Evolutionary conservation across 2,113 vertebrate genomes (phyloP).

Genomic region (Herpetotheres cachinnans): DNA sequence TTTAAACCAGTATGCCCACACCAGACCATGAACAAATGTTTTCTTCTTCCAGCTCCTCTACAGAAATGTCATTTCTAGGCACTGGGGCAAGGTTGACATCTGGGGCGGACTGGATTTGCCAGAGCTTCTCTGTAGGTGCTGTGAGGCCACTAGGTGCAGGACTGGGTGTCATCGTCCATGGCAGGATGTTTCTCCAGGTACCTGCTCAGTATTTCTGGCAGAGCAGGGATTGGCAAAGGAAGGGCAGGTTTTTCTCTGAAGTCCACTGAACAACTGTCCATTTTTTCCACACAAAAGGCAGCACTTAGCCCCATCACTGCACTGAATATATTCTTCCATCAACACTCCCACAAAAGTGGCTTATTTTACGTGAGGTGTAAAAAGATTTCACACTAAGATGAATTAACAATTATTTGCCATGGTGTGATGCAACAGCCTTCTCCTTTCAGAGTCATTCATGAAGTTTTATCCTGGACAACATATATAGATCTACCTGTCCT

Average conservation of each 20-base stretch:
- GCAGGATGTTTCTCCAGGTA: not conserved
- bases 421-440: not conserved
- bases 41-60: not conserved
- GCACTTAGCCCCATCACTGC: not conserved
- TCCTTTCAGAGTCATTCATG: not conserved
- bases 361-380: not conserved
- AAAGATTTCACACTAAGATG: not conserved
- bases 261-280: not conserved
- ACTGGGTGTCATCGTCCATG: not conserved
- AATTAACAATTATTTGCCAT: not conserved
- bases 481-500: not conserved
- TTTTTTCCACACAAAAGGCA: not conserved
- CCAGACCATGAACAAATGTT: accelerated
- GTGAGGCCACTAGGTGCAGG: not conserved
- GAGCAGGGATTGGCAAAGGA: not conserved
- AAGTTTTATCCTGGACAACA: not conserved
- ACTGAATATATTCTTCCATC: not conserved
- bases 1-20: not conserved
- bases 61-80: not conserved
- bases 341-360: not conserved
- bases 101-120: not conserved
- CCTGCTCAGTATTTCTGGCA: not conserved
- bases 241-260: not conserved
- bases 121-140: not conserved
- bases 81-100: not conserved